Percentiles rank a stretch among this genome's conserved stretches.
Conservation (phyloP, 1,140 invertebrate species). For the Cyclargus thomasi region DNA sequence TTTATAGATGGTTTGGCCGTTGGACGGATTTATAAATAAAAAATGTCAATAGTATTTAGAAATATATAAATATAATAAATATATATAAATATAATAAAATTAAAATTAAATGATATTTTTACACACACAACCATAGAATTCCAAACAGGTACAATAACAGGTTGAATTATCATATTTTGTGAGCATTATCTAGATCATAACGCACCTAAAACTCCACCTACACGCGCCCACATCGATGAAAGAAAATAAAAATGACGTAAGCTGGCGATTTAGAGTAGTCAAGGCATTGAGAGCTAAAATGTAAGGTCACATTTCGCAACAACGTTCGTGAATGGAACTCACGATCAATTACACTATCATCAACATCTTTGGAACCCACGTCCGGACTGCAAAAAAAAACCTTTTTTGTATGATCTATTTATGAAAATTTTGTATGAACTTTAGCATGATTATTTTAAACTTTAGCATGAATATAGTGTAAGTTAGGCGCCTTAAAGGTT, state of each 20-base stretch:
- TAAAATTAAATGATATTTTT: no score
- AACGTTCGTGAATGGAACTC: not conserved
- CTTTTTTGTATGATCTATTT: no score
- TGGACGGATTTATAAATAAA: no score
- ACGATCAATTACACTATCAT: not conserved
- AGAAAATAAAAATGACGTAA: conserved; percentile 12
- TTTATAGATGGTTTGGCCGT: no score
- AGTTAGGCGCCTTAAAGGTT: no score
- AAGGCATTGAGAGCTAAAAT: not conserved
- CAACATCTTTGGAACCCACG: not conserved
- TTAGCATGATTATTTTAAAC: no score
- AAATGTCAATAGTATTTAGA: no score
- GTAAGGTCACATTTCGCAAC: conserved; percentile 9
- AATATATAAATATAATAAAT: no score
- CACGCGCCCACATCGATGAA: conserved; percentile 2
- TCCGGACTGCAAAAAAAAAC: not conserved
- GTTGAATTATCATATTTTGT: not conserved
- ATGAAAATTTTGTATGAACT: no score
- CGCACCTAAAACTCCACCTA: not conserved
- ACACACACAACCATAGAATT: no score
- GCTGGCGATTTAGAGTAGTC: conserved; percentile 6
- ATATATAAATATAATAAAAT: no score
- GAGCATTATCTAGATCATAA: not conserved
- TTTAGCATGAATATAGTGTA: no score
- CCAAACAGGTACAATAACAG: not conserved